Evolutionary conservation across 2,888 invertebrate genomes (phyloP).

Genomic region (Branchellion lobata): DNA sequence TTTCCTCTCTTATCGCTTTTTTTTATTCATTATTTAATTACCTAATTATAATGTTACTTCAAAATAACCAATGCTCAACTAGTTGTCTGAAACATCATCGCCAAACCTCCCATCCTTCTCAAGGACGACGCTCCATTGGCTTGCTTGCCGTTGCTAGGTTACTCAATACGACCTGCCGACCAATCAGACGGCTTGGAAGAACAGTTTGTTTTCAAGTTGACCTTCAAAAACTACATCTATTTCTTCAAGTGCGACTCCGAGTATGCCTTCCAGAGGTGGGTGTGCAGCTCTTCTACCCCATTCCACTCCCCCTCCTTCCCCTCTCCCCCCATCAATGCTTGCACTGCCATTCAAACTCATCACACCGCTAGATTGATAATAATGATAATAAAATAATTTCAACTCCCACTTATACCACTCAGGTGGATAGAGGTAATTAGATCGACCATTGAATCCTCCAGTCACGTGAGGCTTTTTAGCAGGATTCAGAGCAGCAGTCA

Average conservation of each 20-base stretch:
- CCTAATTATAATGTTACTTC: no score
- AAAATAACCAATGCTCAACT: no score
- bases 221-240: slow-evolving; percentile 95
- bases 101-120: no score
- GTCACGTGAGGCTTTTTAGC: slow-evolving; percentile 46
- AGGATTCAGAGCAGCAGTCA: slow-evolving; percentile 36
- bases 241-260: slow-evolving; percentile 95
- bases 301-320: no score
- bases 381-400: no score
- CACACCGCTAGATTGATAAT: no score
- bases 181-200: slow-evolving; percentile 82
- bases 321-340: no score
- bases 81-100: no score
- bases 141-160: slow-evolving; percentile 87
- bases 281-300: slow-evolving; percentile 15
- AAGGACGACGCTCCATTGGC: slow-evolving; percentile 87
- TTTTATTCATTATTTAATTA: no score
- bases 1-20: no score
- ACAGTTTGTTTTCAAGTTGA: slow-evolving; percentile 93
- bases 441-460: slow-evolving; percentile 40
- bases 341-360: no score
- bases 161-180: slow-evolving; percentile 80
- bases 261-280: slow-evolving; percentile 85
- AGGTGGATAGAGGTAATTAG: slow-evolving; percentile 66
- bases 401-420: no score